These are phyloP conservation scores for Heliangelus exortis DNA, from an alignment of 2,797 vertebrate genomes.

Conservation along the genomic window DNA sequence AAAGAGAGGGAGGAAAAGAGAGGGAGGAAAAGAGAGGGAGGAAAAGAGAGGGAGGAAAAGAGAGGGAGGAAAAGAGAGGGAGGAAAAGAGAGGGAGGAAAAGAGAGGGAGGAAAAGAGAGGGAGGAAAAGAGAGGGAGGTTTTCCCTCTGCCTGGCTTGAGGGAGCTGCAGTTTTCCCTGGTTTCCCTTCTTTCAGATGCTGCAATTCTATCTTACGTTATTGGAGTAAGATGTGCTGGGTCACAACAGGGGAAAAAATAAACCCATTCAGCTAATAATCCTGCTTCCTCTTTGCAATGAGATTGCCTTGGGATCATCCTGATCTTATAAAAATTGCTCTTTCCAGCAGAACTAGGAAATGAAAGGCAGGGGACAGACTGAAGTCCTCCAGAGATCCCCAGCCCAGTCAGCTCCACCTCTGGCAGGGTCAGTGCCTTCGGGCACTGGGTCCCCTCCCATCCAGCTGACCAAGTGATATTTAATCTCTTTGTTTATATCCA, in stretches of 20 bases:
- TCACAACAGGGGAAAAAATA: not conserved
- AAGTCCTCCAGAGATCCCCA: not conserved
- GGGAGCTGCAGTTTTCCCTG: not conserved
- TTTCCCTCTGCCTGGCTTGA: not conserved
- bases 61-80: too few species aligned
- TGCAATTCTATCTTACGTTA: not conserved
- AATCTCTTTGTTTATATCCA: not conserved
- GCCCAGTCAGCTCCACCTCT: not conserved
- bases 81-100: too few species aligned
- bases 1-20: too few species aligned
- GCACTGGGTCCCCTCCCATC: not conserved
- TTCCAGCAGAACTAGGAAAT: not conserved
- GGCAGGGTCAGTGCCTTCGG: rapidly evolving
- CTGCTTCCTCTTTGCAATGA: not conserved
- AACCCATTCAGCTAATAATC: not conserved
- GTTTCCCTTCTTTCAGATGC: not conserved
- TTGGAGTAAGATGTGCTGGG: not conserved
- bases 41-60: too few species aligned
- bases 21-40: too few species aligned
- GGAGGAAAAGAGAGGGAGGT: too few species aligned
- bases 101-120: too few species aligned
- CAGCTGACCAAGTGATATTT: not conserved
- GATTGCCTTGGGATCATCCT: not conserved
- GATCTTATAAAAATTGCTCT: not conserved
- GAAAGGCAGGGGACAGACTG: not conserved